A percentile compares a stretch with the other conserved stretches of the same genome.
Conservation (phyloP, 1,140 invertebrate species). For the Cyrtorhinus lividipennis region DNA sequence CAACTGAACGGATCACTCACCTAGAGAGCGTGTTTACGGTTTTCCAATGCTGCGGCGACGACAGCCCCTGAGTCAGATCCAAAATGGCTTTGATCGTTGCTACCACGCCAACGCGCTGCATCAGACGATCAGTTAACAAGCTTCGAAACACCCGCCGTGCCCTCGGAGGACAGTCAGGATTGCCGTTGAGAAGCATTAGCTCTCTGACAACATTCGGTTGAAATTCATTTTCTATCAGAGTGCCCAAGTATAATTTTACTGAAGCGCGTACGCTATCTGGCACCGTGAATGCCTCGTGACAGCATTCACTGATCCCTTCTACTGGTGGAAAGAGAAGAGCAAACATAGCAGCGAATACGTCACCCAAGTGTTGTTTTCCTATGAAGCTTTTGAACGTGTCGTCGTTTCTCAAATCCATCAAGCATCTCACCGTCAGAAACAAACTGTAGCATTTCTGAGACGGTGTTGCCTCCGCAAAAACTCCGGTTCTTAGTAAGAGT, state of each 20-base stretch:
- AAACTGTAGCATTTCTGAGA: slow-evolving; percentile 11
- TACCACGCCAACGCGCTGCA: slow-evolving; percentile 26
- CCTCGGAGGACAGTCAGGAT: slow-evolving; percentile 21
- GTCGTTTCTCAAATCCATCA: slow-evolving; percentile 31
- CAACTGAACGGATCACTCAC: neutral
- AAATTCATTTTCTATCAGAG: slow-evolving; percentile 40
- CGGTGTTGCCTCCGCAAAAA: slow-evolving; percentile 22
- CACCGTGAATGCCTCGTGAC: slow-evolving; percentile 35
- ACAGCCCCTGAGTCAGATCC: slow-evolving; percentile 24
- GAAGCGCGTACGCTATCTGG: slow-evolving; percentile 36
- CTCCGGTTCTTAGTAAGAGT: slow-evolving; percentile 22
- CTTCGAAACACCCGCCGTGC: neutral
- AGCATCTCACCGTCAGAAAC: slow-evolving; percentile 15
- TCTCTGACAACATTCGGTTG: slow-evolving; percentile 47
- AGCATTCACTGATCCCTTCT: too few species aligned
- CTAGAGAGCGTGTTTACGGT: slow-evolving; percentile 24
- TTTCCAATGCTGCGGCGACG: slow-evolving; percentile 21
- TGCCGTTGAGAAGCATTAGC: slow-evolving; percentile 47
- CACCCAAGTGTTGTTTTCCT: slow-evolving; percentile 31
- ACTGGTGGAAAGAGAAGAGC: slow-evolving; percentile 53
- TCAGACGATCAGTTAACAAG: slow-evolving; percentile 12
- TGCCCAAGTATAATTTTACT: slow-evolving; percentile 37
- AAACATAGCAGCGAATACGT: slow-evolving; percentile 47
- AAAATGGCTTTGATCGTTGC: slow-evolving; percentile 27
- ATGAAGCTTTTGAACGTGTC: slow-evolving; percentile 30